A percentile compares a stretch with the other conserved stretches of the same genome.
These are phyloP conservation scores for Cosmia pyralina DNA, from an alignment of 2,888 invertebrate species.

Conservation along the genomic window DNA sequence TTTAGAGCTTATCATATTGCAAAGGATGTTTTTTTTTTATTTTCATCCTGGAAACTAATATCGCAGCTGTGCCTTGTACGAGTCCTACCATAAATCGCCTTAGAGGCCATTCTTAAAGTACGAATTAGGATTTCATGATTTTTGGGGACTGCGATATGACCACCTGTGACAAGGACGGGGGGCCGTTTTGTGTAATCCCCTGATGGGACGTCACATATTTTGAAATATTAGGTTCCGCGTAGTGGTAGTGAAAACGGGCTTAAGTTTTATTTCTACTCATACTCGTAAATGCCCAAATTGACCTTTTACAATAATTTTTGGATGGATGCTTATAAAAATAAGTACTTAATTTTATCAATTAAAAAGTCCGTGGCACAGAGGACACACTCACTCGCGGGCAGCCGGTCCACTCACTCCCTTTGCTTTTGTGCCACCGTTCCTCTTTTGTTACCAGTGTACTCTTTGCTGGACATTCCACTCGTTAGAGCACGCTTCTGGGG, in stretches of 20 bases:
- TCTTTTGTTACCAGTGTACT: conserved; percentile 65
- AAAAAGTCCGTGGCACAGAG: conserved; percentile 39
- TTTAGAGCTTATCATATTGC: neutral
- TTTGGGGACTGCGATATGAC: too few relatives aligned
- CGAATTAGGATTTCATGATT: too few relatives aligned
- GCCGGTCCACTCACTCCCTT: conserved; percentile 53
- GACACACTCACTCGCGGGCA: conserved; percentile 34
- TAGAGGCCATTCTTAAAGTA: too few relatives aligned
- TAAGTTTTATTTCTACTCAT: neutral
- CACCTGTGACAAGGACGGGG: too few relatives aligned
- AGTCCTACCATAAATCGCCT: neutral
- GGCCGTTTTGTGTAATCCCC: too few relatives aligned
- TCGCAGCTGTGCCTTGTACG: neutral
- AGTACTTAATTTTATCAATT: neutral
- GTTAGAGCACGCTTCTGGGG: conserved; percentile 51
- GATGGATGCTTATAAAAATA: neutral
- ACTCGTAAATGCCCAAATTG: neutral
- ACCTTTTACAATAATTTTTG: neutral
- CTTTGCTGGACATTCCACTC: conserved; percentile 65
- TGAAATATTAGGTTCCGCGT: too few relatives aligned
- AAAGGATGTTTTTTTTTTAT: neutral
- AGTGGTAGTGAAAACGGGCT: too few relatives aligned
- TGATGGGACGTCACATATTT: too few relatives aligned
- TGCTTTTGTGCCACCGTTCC: conserved; percentile 62
- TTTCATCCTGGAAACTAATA: neutral